A percentile compares a stretch with the other conserved stretches of the same genome.
These are phyloP conservation scores for Crenuchus spilurus DNA, from an alignment of 2,797 vertebrate species.

Conservation along the genomic window DNA sequence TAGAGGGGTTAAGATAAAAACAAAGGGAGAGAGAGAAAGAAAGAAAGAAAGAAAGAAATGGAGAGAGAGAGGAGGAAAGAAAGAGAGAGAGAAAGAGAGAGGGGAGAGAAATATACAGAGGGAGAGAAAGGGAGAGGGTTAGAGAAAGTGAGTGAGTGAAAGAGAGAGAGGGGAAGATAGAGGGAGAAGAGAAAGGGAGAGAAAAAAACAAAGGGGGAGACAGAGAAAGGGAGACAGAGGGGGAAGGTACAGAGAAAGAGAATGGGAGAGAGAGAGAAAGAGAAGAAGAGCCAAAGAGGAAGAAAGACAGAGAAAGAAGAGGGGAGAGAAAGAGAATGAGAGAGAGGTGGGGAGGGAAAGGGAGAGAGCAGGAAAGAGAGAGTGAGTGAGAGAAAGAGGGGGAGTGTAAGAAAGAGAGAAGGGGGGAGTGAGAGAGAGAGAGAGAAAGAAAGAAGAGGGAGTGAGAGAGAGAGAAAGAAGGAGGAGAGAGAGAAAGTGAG, in stretches of 20 bases:
- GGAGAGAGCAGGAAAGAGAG: too few species aligned
- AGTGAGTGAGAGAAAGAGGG: background rate
- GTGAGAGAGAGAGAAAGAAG: background rate
- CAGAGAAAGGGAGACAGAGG: conserved; percentile 61
- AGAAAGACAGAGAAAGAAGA: background rate
- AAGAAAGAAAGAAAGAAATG: background rate
- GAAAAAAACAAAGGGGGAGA: conserved; percentile 52
- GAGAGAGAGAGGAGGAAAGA: background rate
- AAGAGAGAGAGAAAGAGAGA: conserved; percentile 51
- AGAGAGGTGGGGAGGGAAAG: background rate
- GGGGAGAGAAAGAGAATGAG: background rate
- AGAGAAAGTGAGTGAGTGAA: conserved; percentile 17
- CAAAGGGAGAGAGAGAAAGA: background rate
- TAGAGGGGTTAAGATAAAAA: background rate
- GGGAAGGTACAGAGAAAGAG: conserved; percentile 28
- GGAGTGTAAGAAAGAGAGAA: background rate
- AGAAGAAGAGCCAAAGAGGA: background rate
- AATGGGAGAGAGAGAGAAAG: background rate
- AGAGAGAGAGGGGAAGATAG: too few species aligned
- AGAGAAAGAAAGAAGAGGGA: background rate
- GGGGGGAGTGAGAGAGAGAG: too few species aligned
- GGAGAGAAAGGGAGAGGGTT: too few species aligned
- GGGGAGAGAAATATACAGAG: too few species aligned
- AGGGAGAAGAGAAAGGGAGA: too few species aligned
- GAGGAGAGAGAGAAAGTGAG: too few species aligned